Conservation (phyloP, 2,113 vertebrate species). For the Protobothrops mucrosquamatus region DNA sequence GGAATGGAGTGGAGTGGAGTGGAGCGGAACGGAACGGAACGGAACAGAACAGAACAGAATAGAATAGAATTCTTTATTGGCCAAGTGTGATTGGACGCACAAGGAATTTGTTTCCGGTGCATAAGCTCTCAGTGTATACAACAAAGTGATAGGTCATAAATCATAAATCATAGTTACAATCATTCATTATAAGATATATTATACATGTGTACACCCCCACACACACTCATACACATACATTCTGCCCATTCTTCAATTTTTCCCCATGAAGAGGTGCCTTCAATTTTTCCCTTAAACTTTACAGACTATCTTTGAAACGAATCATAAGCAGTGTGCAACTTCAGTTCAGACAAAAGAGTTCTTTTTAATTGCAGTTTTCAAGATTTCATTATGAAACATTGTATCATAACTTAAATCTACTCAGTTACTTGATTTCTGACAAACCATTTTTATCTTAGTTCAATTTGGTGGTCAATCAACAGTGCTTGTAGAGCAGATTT, state of each 20-base stretch:
- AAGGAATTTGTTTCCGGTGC: neutral
- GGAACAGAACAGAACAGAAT: no score
- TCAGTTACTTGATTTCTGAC: constrained; percentile 61
- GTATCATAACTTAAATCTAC: constrained; percentile 59
- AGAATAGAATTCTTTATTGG: neutral
- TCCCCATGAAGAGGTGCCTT: neutral
- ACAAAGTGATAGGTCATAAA: neutral
- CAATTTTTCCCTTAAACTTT: constrained; percentile 29
- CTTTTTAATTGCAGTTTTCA: constrained; percentile 58
- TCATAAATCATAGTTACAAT: neutral
- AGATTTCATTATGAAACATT: constrained; percentile 40
- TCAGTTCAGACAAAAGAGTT: constrained; percentile 60
- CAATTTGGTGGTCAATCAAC: constrained; percentile 58
- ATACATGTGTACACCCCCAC: neutral
- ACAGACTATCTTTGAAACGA: constrained; percentile 55
- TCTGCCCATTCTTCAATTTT: neutral
- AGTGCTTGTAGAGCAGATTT: constrained; percentile 41
- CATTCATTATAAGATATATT: neutral
- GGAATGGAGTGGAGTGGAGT: no score
- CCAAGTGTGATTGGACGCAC: neutral
- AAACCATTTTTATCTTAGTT: constrained; percentile 56
- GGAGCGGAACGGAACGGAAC: neutral
- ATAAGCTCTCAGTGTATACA: neutral
- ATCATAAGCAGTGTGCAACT: constrained; percentile 55
- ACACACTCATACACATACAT: neutral